phyloP scores from a whole-genome alignment of 2,888 invertebrate species.

The Plemyria rubiginata region DNA sequence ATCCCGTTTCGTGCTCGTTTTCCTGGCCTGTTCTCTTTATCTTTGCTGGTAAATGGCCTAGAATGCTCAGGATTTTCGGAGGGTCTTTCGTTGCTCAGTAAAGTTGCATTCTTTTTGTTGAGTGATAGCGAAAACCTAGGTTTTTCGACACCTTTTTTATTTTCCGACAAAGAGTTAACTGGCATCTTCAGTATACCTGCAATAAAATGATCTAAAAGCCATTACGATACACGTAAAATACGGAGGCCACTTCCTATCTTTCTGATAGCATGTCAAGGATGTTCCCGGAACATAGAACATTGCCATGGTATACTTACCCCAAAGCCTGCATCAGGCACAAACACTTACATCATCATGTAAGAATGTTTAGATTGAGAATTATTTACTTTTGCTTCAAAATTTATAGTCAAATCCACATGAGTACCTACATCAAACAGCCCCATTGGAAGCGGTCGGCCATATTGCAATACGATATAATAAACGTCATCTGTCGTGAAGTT shows the following conservation, averaged over 20 bases:
- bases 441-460: conserved; percentile 74
- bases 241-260: conserved; percentile 60
- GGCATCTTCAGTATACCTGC: conserved; percentile 84
- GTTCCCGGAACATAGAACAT: conserved; percentile 43
- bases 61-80: conserved; percentile 51
- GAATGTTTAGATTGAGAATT: conserved; percentile 59
- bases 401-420: conserved; percentile 60
- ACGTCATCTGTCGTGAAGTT: conserved; percentile 39
- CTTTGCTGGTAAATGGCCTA: conserved; percentile 52
- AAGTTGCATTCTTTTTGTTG: conserved; percentile 75
- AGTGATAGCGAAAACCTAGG: conserved; percentile 74
- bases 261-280: conserved; percentile 75
- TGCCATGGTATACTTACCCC: conserved; percentile 65
- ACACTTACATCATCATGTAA: conserved; percentile 80
- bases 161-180: conserved; percentile 77
- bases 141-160: conserved; percentile 76
- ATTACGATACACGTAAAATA: conserved; percentile 44
- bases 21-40: conserved; percentile 75
- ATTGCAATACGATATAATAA: conserved; percentile 57
- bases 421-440: conserved; percentile 53
- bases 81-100: conserved; percentile 67
- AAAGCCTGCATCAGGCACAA: conserved; percentile 67
- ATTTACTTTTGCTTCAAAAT: conserved; percentile 61
- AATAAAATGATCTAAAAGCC: conserved; percentile 46
- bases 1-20: conserved; percentile 70